Conservation (phyloP, 2,888 invertebrate genomes). For the Patella depressa region DNA sequence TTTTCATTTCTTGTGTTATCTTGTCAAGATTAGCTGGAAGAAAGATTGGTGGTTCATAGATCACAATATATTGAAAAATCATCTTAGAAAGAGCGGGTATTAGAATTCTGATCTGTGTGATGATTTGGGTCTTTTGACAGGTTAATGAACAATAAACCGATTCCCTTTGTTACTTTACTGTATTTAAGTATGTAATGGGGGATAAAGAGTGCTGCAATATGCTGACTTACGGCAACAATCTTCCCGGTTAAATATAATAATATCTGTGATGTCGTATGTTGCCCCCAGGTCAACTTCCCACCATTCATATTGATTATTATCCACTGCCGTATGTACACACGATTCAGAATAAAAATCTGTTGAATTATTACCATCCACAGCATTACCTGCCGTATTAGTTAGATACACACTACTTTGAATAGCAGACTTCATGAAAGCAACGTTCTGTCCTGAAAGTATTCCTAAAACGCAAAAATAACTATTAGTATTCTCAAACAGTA, state of each 20-base stretch:
- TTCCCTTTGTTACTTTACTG: too few relatives aligned
- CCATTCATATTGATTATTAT: slow-evolving; percentile 2
- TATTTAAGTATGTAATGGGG: too few relatives aligned
- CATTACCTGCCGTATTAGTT: not conserved
- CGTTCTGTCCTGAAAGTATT: not conserved
- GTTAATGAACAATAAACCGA: too few relatives aligned
- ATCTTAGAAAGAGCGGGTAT: too few relatives aligned
- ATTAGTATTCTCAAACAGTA: too few relatives aligned
- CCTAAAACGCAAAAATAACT: too few relatives aligned
- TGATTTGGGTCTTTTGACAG: too few relatives aligned
- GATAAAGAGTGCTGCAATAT: not conserved
- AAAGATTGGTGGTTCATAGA: too few relatives aligned
- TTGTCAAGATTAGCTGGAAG: too few relatives aligned
- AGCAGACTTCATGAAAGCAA: not conserved
- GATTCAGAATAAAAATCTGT: not conserved
- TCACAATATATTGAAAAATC: too few relatives aligned
- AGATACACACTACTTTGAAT: not conserved
- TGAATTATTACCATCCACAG: not conserved
- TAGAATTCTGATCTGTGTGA: too few relatives aligned
- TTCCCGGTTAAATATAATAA: slow-evolving; percentile 11
- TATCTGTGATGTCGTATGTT: not conserved
- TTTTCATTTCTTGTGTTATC: too few relatives aligned
- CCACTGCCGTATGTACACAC: not conserved
- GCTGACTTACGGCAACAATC: slow-evolving; percentile 8
- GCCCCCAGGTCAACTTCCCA: slow-evolving; percentile 13